These are phyloP conservation scores for Lamellibrachia luymesi DNA, from an alignment of 1,140 invertebrate genomes.

Conservation along the genomic window DNA sequence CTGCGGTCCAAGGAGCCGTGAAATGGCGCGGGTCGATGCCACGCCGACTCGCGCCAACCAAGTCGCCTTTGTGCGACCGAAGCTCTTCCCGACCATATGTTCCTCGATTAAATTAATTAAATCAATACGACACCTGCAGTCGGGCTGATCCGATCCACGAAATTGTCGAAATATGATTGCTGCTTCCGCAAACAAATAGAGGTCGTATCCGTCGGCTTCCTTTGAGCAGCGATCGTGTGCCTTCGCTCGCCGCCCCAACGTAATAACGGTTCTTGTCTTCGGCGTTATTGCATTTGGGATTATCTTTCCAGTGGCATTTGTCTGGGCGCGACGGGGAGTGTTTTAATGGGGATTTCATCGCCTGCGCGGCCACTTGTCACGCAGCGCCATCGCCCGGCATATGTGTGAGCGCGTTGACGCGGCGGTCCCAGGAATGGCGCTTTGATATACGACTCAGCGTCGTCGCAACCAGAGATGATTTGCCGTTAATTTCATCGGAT, in stretches of 20 bases:
- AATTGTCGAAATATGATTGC: conserved; percentile 1
- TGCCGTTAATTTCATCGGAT: not conserved
- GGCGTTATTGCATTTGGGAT: not conserved
- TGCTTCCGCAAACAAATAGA: not conserved
- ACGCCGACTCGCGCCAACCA: not conserved
- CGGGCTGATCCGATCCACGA: not conserved
- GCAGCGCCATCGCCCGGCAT: not conserved
- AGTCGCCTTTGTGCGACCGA: not conserved
- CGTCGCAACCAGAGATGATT: not conserved
- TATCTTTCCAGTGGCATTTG: not conserved
- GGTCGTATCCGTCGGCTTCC: not conserved
- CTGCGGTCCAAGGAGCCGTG: too few species aligned
- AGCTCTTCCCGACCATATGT: not conserved
- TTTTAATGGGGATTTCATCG: conserved; percentile 1
- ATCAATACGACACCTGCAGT: not conserved
- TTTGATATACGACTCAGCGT: not conserved
- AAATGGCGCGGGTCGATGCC: not conserved
- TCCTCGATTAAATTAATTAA: not conserved
- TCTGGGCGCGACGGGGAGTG: not conserved
- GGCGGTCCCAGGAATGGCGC: not conserved
- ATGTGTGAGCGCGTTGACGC: not conserved
- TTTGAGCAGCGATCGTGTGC: not conserved
- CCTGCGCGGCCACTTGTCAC: not conserved
- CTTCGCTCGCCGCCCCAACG: not conserved
- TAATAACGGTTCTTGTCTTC: not conserved